Base-by-base conservation (phyloP, 1,140 invertebrate species). In the Stegodyphus mimosarum region DNA sequence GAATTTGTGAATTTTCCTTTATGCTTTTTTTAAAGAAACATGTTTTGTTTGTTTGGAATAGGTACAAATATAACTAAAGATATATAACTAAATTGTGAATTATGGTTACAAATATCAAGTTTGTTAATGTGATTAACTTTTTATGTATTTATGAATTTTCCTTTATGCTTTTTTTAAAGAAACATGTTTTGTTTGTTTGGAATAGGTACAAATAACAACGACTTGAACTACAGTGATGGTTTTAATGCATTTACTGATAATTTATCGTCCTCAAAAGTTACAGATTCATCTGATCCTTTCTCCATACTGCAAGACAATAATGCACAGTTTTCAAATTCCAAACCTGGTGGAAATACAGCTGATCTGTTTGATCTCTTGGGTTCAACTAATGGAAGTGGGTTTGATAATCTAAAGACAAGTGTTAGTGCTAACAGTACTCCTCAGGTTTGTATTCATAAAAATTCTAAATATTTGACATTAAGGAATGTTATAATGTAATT, bases 311-410 rank as follows among this genome's bases (percentile, higher is more conserved):
- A 78, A 72, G 78, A 78, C n/a, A 48, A 53, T 67, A 15, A 9
- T 66, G n/a, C 79, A 7, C 15, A 60, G 17, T 64, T 66, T 9
- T 53, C 80, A 10, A 67, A 11, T 10, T 60, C 48, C n/a, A n/a
- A 76, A 49, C 18, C 80, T 11, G 55, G 15, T 67, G 60, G 48
- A 53, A 74, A 52, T 48, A 48, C 63, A 51, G 18, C 72, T 53
- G 86, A 87, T 71, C 72, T 87, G 51, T 87, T 87, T 83, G 86
- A 87, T 77, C 17, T 79, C 49, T 87, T 87, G 77, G 79, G 72
- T n/a, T n/a, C 63, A 15, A 49, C 83, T 50, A 69, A 13, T 33
- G 75, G 67, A 55, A 70, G 51, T 76, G 81, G 72, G 52, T 76
- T 72, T 78, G 79, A 83, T 66, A 13, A 15, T 15, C 17, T 55